Evolutionary conservation across 2,113 vertebrate species (phyloP).

Genomic region (Pangasianodon gigas): DNA sequence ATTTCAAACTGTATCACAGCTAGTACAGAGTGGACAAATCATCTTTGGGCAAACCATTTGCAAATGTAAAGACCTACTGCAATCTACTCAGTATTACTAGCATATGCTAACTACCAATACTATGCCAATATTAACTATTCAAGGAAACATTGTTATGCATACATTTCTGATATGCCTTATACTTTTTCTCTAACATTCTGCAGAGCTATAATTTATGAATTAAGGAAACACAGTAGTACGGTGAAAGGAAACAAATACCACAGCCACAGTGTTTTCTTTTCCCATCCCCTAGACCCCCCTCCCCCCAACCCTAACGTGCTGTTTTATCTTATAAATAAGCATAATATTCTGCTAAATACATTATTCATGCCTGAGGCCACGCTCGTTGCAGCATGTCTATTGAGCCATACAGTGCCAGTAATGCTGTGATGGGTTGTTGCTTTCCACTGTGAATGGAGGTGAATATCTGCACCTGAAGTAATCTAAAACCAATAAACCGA

Average conservation of each 20-base stretch:
- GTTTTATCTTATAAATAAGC: conserved; percentile 46
- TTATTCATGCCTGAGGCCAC: conserved; percentile 50
- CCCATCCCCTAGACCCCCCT: background rate
- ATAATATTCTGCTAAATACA: conserved; percentile 41
- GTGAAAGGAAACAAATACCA: conserved; percentile 35
- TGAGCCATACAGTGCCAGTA: conserved; percentile 20
- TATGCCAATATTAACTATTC: background rate
- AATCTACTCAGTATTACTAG: background rate
- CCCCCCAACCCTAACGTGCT: background rate
- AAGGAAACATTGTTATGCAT: conserved; percentile 14
- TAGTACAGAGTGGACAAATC: background rate
- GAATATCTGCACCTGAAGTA: conserved; percentile 47
- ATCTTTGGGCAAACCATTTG: background rate
- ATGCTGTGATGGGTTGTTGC: conserved; percentile 28
- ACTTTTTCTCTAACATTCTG: conserved; percentile 2
- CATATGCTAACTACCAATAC: background rate
- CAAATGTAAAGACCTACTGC: background rate
- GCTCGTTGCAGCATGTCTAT: conserved; percentile 23
- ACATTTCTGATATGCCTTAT: background rate
- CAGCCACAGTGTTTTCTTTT: conserved; percentile 12
- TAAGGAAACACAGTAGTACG: conserved; percentile 12
- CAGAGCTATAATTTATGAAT: conserved; percentile 38
- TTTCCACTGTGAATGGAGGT: conserved; percentile 41
- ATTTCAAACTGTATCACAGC: background rate
- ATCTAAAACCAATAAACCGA: conserved; percentile 49